These are phyloP conservation scores for Aproaerema taeniolella DNA, from an alignment of 2,888 invertebrate species.

Conservation along the genomic window DNA sequence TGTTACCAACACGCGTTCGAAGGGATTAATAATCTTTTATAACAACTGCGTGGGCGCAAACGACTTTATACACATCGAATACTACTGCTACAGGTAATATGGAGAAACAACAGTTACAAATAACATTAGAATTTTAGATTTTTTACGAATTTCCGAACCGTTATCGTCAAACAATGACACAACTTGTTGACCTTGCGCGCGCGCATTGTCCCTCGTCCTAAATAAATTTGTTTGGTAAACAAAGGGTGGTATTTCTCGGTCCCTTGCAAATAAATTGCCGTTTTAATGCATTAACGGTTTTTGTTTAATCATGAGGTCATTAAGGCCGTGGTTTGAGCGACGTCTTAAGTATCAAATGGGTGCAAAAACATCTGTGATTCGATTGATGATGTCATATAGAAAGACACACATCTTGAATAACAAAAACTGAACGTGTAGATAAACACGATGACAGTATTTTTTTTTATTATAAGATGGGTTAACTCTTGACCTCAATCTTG, in stretches of 20 bases:
- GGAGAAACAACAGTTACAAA: conserved; percentile 3
- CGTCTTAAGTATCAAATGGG: too few species aligned
- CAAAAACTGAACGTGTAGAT: too few species aligned
- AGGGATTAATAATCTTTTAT: not conserved
- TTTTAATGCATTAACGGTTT: conserved; percentile 34
- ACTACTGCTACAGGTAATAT: not conserved
- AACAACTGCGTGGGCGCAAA: conserved; percentile 6
- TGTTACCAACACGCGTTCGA: conserved; percentile 2
- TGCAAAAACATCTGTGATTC: too few species aligned
- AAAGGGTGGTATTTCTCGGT: conserved; percentile 1
- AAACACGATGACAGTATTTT: too few species aligned
- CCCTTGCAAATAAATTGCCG: conserved; percentile 20
- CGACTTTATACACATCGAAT: not conserved
- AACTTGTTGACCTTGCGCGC: conserved; percentile 32
- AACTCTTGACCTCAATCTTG: too few species aligned
- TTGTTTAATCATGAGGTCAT: conserved; percentile 29
- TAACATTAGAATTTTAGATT: conserved; percentile 12
- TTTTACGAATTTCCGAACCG: conserved; percentile 11
- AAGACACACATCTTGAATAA: too few species aligned
- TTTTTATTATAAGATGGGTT: too few species aligned
- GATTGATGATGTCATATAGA: too few species aligned
- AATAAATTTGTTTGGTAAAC: conserved; percentile 12
- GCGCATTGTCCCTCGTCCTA: conserved; percentile 29
- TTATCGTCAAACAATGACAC: conserved; percentile 8
- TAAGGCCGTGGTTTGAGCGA: too few species aligned